Evolutionary conservation across 1,140 invertebrate genomes (phyloP).

Genomic region (Aethina tumida): DNA sequence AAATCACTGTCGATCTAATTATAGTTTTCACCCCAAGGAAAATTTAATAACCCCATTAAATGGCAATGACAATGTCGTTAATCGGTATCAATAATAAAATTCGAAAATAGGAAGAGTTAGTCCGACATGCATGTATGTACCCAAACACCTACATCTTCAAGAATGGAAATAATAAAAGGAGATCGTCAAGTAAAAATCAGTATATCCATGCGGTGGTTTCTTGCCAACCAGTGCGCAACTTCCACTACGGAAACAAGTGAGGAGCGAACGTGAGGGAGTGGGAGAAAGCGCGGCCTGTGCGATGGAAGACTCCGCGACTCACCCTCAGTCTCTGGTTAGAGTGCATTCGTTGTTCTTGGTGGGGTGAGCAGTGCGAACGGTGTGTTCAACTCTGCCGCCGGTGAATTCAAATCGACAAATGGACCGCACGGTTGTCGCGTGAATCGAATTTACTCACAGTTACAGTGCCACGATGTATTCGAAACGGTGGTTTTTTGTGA

Average conservation of each 20-base stretch:
- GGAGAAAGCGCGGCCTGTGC: constrained; percentile 10
- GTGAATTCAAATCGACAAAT: constrained; percentile 84
- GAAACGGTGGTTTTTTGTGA: not conserved
- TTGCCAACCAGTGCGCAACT: constrained; percentile 35
- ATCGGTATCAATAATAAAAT: constrained; percentile 9
- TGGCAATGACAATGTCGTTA: not conserved
- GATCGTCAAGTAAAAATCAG: constrained; percentile 33
- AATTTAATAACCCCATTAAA: not conserved
- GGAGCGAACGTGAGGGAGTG: constrained; percentile 18
- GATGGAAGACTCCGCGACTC: constrained; percentile 13
- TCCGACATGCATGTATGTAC: no score
- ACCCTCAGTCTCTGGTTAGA: constrained; percentile 8
- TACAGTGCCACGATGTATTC: not conserved
- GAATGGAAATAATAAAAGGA: constrained; percentile 21
- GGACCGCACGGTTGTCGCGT: constrained; percentile 76
- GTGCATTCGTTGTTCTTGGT: constrained; percentile 1
- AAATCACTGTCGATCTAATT: not conserved
- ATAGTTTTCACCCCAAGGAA: constrained; percentile 1
- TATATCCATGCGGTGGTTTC: constrained; percentile 35
- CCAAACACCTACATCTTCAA: no score
- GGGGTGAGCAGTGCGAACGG: constrained; percentile 50
- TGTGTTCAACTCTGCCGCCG: constrained; percentile 82
- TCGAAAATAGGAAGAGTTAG: constrained; percentile 11
- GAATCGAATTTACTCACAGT: no score
- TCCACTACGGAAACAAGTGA: constrained; percentile 17